phyloP scores from a whole-genome alignment of 2,888 invertebrate genomes.

The Zygothrica quintamaculata region DNA sequence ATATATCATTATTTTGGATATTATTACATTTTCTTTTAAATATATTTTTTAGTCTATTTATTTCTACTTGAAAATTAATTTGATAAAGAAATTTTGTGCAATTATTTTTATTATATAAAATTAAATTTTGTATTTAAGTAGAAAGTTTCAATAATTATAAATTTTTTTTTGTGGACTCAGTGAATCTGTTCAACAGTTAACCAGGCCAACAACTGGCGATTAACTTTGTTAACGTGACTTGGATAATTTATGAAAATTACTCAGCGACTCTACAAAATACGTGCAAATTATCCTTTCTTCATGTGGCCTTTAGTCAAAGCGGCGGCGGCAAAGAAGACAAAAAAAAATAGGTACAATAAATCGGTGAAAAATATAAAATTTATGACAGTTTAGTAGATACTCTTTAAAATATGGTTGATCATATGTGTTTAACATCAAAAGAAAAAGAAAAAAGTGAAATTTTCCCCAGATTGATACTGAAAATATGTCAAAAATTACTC shows the following conservation, averaged over 20 bases:
- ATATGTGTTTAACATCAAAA: no score
- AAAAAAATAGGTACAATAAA: not conserved
- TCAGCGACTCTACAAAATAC: slow-evolving; percentile 74
- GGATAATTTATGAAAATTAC: slow-evolving; percentile 80
- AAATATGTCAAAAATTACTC: no score
- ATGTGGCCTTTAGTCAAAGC: slow-evolving; percentile 31
- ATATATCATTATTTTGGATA: no score
- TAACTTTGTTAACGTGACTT: slow-evolving; percentile 46
- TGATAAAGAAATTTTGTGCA: slow-evolving; percentile 59
- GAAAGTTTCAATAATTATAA: slow-evolving; percentile 51
- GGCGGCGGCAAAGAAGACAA: slow-evolving; percentile 22
- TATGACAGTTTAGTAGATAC: no score
- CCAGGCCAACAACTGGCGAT: not conserved
- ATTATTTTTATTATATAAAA: slow-evolving; percentile 66
- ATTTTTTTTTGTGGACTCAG: slow-evolving; percentile 47
- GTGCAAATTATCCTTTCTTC: slow-evolving; percentile 79
- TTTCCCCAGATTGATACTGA: no score
- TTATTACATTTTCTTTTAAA: no score
- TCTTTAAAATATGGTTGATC: no score
- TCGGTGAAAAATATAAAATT: not conserved
- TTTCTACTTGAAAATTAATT: no score
- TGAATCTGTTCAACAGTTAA: slow-evolving; percentile 24
- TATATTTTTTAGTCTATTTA: no score
- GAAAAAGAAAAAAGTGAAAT: no score
- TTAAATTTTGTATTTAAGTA: slow-evolving; percentile 48